Evolutionary conservation across 2,888 invertebrate genomes (phyloP), one percentile per base, ranked within the genome.

Genomic region (Spilarctia lutea): DNA sequence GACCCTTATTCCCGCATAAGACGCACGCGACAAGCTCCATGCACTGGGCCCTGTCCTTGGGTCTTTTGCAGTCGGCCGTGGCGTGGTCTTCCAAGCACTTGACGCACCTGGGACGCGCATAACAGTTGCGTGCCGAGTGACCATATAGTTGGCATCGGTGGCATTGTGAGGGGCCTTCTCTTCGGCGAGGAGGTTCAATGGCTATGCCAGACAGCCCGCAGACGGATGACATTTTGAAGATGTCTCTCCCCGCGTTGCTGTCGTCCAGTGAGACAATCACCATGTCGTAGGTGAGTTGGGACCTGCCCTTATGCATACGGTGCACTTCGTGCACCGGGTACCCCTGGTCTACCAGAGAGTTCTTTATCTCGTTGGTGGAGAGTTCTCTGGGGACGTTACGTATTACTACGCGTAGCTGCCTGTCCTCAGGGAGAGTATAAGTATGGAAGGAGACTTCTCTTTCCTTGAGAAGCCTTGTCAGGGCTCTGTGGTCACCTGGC

Each of bases 71-170:
- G 3, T 45, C 45, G 2, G 33, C 18, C 3, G 71, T 71, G 24
- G 16, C n/a, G 24, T 71, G 71, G 65, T 48, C 65, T 3, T 27
- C 45, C 3, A 71, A 35, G 65, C 65, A 71, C 65, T 71, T 71
- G 20, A 71, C 71, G 65, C 65, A 71, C 65, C 71, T 71, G 20
- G 65, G 66, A 10, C 33, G 48, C 35, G n/a, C 66, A 65, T n/a
- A 52, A 18, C 72, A 72, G 52, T 72, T 66, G 8, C 71, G 42
- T 11, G 33, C 42, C 10, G 71, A 42, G 65, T 71, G 63, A 1
- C 63, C 63, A 10, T n/a, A 30, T 3, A 30, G 13, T 11, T n/a
- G 27, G 30, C n/a, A 30, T 13, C 30, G 30, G 30, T 63, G 63
- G 16, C 63, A 30, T 2, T n/a, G 30, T 10, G 63, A 63, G 24